Percentiles rank a stretch among this genome's conserved stretches.
These are phyloP conservation scores for Spilogale gracilis DNA, from an alignment of 2,113 vertebrate species.

Conservation along the genomic window DNA sequence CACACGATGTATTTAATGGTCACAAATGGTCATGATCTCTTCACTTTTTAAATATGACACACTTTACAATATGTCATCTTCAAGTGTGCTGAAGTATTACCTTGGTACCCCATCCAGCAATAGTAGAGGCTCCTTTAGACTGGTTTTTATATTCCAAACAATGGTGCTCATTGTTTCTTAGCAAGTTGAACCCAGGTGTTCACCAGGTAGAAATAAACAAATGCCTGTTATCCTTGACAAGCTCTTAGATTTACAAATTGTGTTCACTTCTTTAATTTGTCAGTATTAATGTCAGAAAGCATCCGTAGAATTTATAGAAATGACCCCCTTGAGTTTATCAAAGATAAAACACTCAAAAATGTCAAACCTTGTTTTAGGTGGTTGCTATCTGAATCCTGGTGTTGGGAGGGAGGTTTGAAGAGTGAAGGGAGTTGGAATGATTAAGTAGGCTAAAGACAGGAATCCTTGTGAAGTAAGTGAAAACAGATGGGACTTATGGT, in stretches of 20 bases:
- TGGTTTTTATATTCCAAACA: not conserved
- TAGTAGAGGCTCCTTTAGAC: not conserved
- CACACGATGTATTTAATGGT: not conserved
- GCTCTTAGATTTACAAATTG: slow-evolving; percentile 64
- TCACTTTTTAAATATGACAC: not conserved
- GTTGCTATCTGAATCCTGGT: not conserved
- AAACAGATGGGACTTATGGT: slow-evolving; percentile 57
- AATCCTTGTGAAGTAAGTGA: slow-evolving; percentile 57
- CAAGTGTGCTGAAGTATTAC: not conserved
- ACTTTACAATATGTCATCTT: not conserved
- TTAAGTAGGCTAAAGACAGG: not conserved
- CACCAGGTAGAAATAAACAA: slow-evolving; percentile 46
- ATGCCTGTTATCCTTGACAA: slow-evolving; percentile 6
- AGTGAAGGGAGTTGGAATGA: not conserved
- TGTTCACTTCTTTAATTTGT: slow-evolving; percentile 65
- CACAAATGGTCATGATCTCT: not conserved
- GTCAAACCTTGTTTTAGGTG: slow-evolving; percentile 43
- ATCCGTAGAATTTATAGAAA: slow-evolving; percentile 60
- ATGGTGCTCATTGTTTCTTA: not conserved
- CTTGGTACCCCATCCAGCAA: not conserved
- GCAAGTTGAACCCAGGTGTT: slow-evolving; percentile 29
- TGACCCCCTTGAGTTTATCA: slow-evolving; percentile 39
- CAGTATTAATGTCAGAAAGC: slow-evolving; percentile 68
- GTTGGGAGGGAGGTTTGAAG: not conserved
- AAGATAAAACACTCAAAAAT: slow-evolving; percentile 69